Base-by-base conservation (phyloP, 1,140 invertebrate genomes). In the Teleopsis dalmanni region DNA sequence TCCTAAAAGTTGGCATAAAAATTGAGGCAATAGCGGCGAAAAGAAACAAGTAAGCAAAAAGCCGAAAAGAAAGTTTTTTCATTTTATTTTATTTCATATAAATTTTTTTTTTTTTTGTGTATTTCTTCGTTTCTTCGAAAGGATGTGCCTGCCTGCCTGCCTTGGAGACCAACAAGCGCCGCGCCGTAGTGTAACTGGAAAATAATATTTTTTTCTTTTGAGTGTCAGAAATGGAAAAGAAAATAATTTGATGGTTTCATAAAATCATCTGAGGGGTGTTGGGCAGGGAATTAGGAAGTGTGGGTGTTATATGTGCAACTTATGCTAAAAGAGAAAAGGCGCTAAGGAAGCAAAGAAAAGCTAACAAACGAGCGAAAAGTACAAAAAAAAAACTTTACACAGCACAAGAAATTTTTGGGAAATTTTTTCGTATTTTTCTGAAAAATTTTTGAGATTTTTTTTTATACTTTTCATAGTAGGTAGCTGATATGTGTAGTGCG, bases 201-300 rank as follows among this genome's bases (percentile, higher is more conserved):
- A 48, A 48, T 48, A 48, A 48, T 59, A 57, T 57, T 53, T 65
- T 59, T 59, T 62, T n/a, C n/a, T n/a, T 65, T 65, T 65, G 62
- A 65, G 62, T 65, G 62, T 65, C 60, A 65, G 60, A 65, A 65
- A 65, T 65, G 62, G 62, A 63, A 65, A 65, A 65, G 62, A 65
- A 65, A 65, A 65, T 65, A 65, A 65, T 65, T 65, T 65, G 62
- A 65, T 65, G 62, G 62, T 65, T 65, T 65, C 63, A 65, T 65
- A 65, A 65, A 65, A 53, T 48, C 54, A 33, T 13, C 8, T 34
- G 34, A 13, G 43, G 29, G 48, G 43, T 52, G 29, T 16, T 23
- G 29, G 18, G 13, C 14, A 37, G 14, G 35, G 21, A 16, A 41
- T 10, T n/a, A 22, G 34, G 18, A 43, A 31, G 19, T 14, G 31